Evolutionary conservation across 2,113 vertebrate genomes (phyloP).

Genomic region (Corythaixoides concolor): DNA sequence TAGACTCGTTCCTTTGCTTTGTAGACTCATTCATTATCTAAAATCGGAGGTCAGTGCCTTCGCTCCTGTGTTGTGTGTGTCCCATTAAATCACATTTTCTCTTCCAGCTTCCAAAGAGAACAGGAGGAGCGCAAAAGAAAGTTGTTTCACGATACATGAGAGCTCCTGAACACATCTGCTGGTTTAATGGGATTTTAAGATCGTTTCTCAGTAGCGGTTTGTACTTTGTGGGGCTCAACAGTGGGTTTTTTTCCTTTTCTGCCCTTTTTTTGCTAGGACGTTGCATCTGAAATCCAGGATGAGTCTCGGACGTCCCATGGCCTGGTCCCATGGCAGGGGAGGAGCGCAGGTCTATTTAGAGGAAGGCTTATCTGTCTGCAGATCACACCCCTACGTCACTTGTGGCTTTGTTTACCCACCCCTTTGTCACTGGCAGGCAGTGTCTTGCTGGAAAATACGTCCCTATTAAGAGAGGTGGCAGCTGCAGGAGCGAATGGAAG

Average conservation of each 20-base stretch:
- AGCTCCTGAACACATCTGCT: background rate
- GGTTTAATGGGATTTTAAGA: background rate
- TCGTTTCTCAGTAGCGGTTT: background rate
- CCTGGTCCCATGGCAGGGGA: background rate
- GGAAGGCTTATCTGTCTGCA: background rate
- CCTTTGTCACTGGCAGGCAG: background rate
- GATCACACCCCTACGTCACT: background rate
- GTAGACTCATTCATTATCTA: background rate
- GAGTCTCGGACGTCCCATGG: background rate
- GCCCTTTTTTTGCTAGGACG: background rate
- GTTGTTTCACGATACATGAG: fast-evolving
- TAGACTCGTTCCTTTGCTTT: fast-evolving
- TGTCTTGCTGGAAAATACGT: background rate
- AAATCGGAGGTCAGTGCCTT: background rate
- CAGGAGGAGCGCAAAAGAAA: background rate
- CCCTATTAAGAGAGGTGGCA: background rate
- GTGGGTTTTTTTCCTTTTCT: background rate
- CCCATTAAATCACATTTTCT: background rate
- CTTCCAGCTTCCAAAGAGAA: background rate
- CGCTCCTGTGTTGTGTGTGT: background rate
- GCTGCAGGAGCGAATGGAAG: background rate
- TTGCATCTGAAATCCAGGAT: background rate
- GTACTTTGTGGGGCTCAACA: background rate
- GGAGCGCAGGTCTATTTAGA: background rate
- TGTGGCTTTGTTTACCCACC: background rate